phyloP scores from a whole-genome alignment of 2,888 invertebrate genomes.

The Andricus curvator region DNA sequence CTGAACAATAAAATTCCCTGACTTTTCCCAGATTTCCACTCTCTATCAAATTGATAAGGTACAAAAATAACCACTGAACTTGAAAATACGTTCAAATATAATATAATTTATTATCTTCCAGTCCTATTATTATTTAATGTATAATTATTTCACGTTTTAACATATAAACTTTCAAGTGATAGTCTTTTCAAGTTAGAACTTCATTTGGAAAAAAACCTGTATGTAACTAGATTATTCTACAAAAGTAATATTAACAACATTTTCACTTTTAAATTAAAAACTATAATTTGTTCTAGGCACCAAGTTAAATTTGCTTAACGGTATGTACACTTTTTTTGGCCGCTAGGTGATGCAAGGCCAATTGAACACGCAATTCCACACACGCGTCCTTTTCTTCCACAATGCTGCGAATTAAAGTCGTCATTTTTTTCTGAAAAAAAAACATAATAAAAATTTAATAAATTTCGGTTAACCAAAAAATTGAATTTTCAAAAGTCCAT shows the following conservation, averaged over 20 bases:
- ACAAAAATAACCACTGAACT: background rate
- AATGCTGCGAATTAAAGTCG: slow-evolving; percentile 84
- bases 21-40: too few relatives aligned
- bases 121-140: background rate
- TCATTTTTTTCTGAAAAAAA: slow-evolving; percentile 80
- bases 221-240: background rate
- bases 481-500: too few relatives aligned
- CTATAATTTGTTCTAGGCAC: slow-evolving; percentile 13
- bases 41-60: too few relatives aligned
- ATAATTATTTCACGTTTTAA: slow-evolving; percentile 7
- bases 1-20: too few relatives aligned
- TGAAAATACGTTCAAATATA: slow-evolving; percentile 8
- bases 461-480: too few relatives aligned
- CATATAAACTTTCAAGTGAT: background rate
- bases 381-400: slow-evolving; percentile 87
- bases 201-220: background rate
- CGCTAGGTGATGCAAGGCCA: slow-evolving; percentile 81
- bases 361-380: slow-evolving; percentile 85
- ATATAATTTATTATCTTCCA: slow-evolving; percentile 28
- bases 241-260: background rate
- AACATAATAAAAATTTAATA: background rate
- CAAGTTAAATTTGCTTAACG: slow-evolving; percentile 42
- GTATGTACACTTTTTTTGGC: slow-evolving; percentile 47
- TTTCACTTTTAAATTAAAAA: background rate
- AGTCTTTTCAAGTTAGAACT: background rate